Base-by-base conservation (phyloP, 2,797 vertebrate genomes). In the Balearica regulorum region DNA sequence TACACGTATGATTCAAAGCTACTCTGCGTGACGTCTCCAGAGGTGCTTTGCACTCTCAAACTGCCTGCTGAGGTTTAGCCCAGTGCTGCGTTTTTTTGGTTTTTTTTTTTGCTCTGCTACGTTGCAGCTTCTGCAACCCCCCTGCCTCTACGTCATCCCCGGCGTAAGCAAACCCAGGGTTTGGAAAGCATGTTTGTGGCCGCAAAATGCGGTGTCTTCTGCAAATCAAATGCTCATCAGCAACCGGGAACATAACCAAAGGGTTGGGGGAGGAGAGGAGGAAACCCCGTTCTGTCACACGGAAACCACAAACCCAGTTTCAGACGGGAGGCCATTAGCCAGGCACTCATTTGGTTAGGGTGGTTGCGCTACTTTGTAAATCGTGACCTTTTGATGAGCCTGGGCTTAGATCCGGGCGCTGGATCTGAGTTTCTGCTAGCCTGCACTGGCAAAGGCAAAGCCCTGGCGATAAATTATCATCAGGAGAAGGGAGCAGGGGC, bases 11-110 rank as follows among this genome's bases (percentile, higher is more conserved):
- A 31, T 37, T 37, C 62, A 39, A 54, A 72, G 21, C 17, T 35
- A 0, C 1, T 5, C 55, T 26, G 46, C 1, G 10, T 53, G 85
- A 61, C 54, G 46, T 10, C 39, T 33, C 1, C 1, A 43, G 53
- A 80, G 46, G 58, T 11, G 22, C 84, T 62, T 25, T n/a, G 43
- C 9, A 1, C 41, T 65, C 61, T 24, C 41, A 5, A 20, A 28
- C 14, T 24, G 37, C 65, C 76, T 44, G 39, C 69, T 25, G 39
- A 46, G 60, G 11, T 62, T 75, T 17, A 71, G 76, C 57, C 20
- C 33, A 5, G 2, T 1, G 11, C 3, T 8, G 37, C 1, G 2
- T 13, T 61, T 79, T 79, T 43, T 68, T 58, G 28, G 2, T 15
- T 61, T 79, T 79, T 35, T 37, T 37, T 37, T 43, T 68, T 58